A percentile compares a stretch with the other conserved stretches of the same genome.
Conservation (phyloP, 2,797 vertebrate genomes). For the Neosilurus hyrtlii region DNA sequence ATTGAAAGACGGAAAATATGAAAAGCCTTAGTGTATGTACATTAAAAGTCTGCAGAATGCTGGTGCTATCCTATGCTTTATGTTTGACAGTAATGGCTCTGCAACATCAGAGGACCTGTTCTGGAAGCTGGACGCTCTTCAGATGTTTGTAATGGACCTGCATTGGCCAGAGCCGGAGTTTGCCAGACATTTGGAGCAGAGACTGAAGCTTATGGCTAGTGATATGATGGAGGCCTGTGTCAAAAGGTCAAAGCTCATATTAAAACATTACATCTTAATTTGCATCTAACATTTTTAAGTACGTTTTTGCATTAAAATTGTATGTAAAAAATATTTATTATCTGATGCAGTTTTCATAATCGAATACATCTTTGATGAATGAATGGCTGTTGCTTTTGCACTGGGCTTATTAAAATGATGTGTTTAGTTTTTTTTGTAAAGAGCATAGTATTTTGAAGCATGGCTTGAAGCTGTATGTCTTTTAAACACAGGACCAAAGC, state of each 20-base stretch:
- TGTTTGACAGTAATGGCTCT: slow-evolving; percentile 84
- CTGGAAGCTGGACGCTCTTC: slow-evolving; percentile 96
- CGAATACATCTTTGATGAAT: no score
- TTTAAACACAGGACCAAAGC: slow-evolving; percentile 82
- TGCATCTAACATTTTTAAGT: background rate
- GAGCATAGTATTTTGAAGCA: slow-evolving; percentile 19
- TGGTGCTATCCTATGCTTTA: slow-evolving; percentile 11
- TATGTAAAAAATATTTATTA: background rate
- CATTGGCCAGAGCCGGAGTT: slow-evolving; percentile 97
- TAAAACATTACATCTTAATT: background rate
- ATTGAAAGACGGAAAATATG: background rate
- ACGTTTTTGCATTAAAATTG: background rate
- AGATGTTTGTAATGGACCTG: slow-evolving; percentile 93
- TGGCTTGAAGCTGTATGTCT: slow-evolving; percentile 16
- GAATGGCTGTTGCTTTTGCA: background rate
- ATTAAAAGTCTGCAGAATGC: background rate
- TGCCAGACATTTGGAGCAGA: slow-evolving; percentile 92
- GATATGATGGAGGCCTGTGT: slow-evolving; percentile 99
- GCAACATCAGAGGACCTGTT: slow-evolving; percentile 94
- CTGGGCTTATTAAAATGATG: background rate
- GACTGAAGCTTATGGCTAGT: slow-evolving; percentile 96
- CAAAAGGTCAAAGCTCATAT: slow-evolving; percentile 74
- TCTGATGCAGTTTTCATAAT: background rate
- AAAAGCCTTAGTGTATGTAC: background rate
- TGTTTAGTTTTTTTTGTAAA: background rate